A percentile compares a stretch with the other conserved stretches of the same genome.
phyloP scores from a whole-genome alignment of 1,140 invertebrate species.

The Phocides pigmalion region DNA sequence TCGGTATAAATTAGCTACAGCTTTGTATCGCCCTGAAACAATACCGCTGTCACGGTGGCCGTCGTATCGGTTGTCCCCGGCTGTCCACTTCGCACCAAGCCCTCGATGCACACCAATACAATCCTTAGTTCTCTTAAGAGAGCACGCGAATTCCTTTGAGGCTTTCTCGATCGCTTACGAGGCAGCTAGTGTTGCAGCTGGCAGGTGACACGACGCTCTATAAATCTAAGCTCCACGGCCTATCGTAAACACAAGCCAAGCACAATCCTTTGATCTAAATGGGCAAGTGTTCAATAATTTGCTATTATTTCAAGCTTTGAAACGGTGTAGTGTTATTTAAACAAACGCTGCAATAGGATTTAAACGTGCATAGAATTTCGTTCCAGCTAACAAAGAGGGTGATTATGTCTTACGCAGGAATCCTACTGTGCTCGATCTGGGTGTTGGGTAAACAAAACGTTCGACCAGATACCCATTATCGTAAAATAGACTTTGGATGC shows the following conservation, averaged over 20 bases:
- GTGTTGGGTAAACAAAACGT: conserved; percentile 29
- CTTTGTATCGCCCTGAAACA: conserved; percentile 72
- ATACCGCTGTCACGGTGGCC: conserved; percentile 78
- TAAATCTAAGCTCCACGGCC: conserved; percentile 67
- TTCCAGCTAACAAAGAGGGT: conserved; percentile 31
- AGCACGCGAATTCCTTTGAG: conserved; percentile 45
- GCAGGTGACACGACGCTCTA: conserved; percentile 75
- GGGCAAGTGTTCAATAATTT: conserved; percentile 55
- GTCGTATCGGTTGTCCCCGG: conserved; percentile 68
- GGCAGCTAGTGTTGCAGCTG: conserved; percentile 70
- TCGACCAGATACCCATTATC: conserved; percentile 28
- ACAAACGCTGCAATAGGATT: conserved; percentile 33
- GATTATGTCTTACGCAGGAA: conserved; percentile 34
- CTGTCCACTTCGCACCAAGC: conserved; percentile 59
- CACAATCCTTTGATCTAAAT: conserved; percentile 67
- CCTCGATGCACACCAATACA: conserved; percentile 37
- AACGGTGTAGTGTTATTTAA: conserved; percentile 42
- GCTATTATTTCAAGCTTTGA: conserved; percentile 51
- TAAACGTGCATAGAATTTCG: conserved; percentile 38
- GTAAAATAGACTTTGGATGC: conserved; percentile 31
- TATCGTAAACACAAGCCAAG: conserved; percentile 67
- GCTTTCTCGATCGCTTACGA: conserved; percentile 48
- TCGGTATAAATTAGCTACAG: conserved; percentile 78
- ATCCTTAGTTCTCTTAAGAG: conserved; percentile 40
- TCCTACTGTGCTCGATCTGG: conserved; percentile 32